Conservation (phyloP, 37 sponge, comb jelly and placozoan species). For the Hormiphora californensis region DNA sequence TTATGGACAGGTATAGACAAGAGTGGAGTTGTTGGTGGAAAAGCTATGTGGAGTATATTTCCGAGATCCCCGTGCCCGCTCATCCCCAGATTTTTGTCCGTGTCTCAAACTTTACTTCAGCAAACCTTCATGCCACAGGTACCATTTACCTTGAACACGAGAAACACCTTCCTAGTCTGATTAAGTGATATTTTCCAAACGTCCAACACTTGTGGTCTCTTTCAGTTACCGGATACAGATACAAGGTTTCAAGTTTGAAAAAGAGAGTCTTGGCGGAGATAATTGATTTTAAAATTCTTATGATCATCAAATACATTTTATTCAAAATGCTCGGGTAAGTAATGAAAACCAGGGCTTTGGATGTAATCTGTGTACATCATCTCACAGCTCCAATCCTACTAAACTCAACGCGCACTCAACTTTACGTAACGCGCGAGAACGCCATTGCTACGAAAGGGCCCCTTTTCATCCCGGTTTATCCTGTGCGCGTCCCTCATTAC, state of each 20-base stretch:
- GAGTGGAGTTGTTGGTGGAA: conserved; percentile 54
- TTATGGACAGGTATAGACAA: conserved; percentile 10
- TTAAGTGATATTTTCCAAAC: too few relatives aligned
- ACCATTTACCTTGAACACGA: too few relatives aligned
- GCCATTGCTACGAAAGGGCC: not conserved
- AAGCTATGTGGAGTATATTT: conserved; percentile 8
- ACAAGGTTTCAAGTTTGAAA: conserved; percentile 28
- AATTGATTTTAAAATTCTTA: conserved; percentile 35
- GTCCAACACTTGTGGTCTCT: too few relatives aligned
- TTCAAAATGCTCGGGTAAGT: conserved; percentile 51
- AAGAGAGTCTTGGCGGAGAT: conserved; percentile 25
- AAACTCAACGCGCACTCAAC: not conserved
- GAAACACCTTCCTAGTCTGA: too few relatives aligned
- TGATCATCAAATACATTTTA: conserved; percentile 43
- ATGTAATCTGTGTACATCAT: not conserved
- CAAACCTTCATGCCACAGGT: not conserved
- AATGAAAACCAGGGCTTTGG: not conserved
- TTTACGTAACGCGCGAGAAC: conserved; percentile 1
- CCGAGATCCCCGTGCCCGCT: not conserved
- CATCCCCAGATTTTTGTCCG: conserved; percentile 41
- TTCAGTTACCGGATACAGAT: conserved; percentile 45
- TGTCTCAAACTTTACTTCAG: not conserved
- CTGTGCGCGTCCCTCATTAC: not conserved
- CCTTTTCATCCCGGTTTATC: not conserved
- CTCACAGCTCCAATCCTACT: not conserved